Conservation (phyloP, 1,140 invertebrate species). For the Dreissena rostriformis region DNA sequence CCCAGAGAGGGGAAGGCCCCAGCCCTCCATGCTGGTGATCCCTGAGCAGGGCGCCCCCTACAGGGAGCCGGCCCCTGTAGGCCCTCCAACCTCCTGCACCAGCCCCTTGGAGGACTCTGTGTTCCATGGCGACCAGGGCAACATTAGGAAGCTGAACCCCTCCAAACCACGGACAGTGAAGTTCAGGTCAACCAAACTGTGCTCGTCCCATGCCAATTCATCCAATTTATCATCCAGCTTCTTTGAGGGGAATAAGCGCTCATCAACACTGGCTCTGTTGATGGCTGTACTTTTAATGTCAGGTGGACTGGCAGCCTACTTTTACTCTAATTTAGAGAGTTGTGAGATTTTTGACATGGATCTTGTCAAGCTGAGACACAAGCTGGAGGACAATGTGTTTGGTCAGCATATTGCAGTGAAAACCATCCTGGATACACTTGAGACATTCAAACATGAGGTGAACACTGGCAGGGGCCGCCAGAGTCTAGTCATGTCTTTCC, state of each 20-base stretch:
- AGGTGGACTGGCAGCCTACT: constrained; percentile 3
- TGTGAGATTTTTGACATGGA: constrained; percentile 47
- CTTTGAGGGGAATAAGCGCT: background rate
- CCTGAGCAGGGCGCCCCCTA: background rate
- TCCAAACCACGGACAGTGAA: too few relatives aligned
- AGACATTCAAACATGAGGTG: constrained; percentile 54
- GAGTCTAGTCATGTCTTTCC: constrained; percentile 73
- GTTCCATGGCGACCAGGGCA: too few relatives aligned
- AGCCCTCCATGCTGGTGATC: background rate
- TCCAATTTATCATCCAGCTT: background rate
- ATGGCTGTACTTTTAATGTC: background rate
- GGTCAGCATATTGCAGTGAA: constrained; percentile 75
- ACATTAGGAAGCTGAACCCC: too few relatives aligned
- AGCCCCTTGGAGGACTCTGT: too few relatives aligned
- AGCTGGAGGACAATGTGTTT: constrained; percentile 73
- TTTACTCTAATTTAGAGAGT: constrained; percentile 26
- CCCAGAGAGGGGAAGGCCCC: background rate
- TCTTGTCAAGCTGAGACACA: constrained; percentile 40
- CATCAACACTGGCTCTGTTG: constrained; percentile 1
- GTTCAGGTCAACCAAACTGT: too few relatives aligned
- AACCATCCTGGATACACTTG: constrained; percentile 58
- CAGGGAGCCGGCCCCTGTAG: background rate
- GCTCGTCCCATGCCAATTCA: background rate
- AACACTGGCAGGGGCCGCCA: constrained; percentile 14
- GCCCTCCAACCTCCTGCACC: too few relatives aligned